These are phyloP conservation scores for Heteromurus nitidus DNA, from an alignment of 2,888 invertebrate genomes.

Conservation along the genomic window DNA sequence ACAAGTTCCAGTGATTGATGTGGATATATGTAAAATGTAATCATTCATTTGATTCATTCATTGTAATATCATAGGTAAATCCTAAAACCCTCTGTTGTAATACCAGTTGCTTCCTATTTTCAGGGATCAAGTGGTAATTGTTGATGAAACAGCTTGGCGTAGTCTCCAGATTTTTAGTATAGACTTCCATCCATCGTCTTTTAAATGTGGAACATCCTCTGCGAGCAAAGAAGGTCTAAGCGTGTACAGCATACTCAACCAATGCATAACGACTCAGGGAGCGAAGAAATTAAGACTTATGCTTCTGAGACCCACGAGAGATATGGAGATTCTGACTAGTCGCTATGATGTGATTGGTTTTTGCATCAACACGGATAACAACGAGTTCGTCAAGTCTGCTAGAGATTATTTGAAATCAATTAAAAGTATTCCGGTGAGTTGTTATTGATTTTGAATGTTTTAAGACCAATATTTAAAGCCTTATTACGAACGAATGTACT, in stretches of 20 bases:
- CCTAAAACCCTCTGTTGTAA: not conserved
- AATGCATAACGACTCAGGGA: constrained; percentile 84
- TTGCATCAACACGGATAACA: constrained; percentile 81
- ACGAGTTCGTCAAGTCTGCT: constrained; percentile 80
- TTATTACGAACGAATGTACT: no score
- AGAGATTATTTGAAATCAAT: constrained; percentile 80
- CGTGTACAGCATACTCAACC: constrained; percentile 83
- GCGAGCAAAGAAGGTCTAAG: constrained; percentile 83
- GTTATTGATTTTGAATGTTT: not conserved
- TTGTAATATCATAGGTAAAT: not conserved
- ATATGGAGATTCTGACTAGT: constrained; percentile 79
- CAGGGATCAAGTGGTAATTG: constrained; percentile 82
- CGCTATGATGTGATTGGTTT: constrained; percentile 84
- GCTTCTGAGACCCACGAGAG: constrained; percentile 83
- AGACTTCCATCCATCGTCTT: constrained; percentile 84
- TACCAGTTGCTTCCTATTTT: constrained; percentile 40
- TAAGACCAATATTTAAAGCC: not conserved
- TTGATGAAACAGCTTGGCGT: constrained; percentile 84
- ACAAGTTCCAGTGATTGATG: constrained; percentile 76
- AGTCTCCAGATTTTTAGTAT: constrained; percentile 87
- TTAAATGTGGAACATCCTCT: constrained; percentile 81
- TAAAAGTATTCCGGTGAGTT: constrained; percentile 80
- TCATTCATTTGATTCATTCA: constrained; percentile 73
- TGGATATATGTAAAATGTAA: constrained; percentile 81
- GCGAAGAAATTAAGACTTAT: constrained; percentile 80